Conservation (phyloP, 2,888 invertebrate genomes). For the Orthosia gracilis region DNA sequence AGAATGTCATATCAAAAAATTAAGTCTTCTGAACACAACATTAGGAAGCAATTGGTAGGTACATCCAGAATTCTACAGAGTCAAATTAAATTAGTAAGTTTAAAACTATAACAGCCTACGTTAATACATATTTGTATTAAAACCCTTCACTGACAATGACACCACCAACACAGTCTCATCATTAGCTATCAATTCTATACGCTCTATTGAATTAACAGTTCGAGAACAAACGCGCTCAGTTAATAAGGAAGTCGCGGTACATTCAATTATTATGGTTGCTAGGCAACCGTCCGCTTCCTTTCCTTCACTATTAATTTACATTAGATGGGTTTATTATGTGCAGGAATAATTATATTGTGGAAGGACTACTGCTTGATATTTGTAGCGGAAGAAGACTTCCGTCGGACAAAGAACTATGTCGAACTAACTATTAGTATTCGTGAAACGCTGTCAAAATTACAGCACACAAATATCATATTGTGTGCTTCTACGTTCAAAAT, state of each 20-base stretch:
- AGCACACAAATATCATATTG: no score
- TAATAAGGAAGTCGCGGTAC: constrained; percentile 66
- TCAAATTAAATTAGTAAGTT: no score
- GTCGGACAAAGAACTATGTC: no score
- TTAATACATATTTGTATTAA: neutral
- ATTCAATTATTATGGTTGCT: constrained; percentile 72
- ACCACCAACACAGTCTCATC: constrained; percentile 27
- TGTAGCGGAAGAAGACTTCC: no score
- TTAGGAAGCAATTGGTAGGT: neutral
- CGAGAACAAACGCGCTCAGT: constrained; percentile 56
- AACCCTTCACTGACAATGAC: neutral
- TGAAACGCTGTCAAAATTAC: no score
- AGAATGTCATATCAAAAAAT: no score
- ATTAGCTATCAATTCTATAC: constrained; percentile 44
- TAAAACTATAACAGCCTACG: no score
- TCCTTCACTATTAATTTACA: constrained; percentile 66
- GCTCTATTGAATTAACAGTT: constrained; percentile 61
- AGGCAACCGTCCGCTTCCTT: constrained; percentile 63
- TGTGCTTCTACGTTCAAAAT: no score
- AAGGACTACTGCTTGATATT: no score
- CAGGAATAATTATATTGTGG: constrained; percentile 38
- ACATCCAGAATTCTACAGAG: neutral
- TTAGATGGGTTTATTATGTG: constrained; percentile 46
- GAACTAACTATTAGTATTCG: no score
- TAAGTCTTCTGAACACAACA: neutral